Evolutionary conservation across 1,140 invertebrate genomes (phyloP), one percentile per base, ranked within the genome.

Genomic region (Druon quercuslanigerum): DNA sequence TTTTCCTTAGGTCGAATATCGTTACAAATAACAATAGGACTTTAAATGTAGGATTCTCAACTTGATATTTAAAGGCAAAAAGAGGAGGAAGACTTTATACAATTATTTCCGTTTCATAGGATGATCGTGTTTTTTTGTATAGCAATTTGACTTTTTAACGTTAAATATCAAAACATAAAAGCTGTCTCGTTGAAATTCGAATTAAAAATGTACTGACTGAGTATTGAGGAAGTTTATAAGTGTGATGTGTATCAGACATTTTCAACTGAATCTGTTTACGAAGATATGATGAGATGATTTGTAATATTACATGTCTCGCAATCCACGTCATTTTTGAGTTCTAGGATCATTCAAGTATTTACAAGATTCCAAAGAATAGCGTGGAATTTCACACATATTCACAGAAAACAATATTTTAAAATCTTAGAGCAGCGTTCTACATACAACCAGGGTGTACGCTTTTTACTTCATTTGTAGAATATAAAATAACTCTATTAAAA

Each of bases 401-500:
- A 40, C 20, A n/a, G 20, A 56, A 56, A 56, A 60, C 11, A 33
- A 60, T 60, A 60, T 25, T 33, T 11, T 33, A 33, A 14, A 33
- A 40, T 60, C 13, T 14, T 33, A 40, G 20, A 56, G 20, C 60
- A 13, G 16, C 60, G 14, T 66, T 66, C 14, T 14, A 25, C 16
- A 66, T 25, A 66, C 40, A 46, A 46, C 6, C 40, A 46, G 40
- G 40, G 60, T 40, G 14, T 40, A 66, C 60, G 25, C n/a, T 66
- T 25, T 20, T 19, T 11, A 20, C 33, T 66, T 40, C 8, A 33
- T 66, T 33, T 8, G 20, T 40, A 66, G 16, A 40, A n/a, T 40
- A 66, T 25, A 60, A 33, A 33, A 60, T 66, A 66, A 40, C 40
- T 16, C 14, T 40, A 66, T 25, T 66, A 46, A 66, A 66, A 66